phyloP scores from a whole-genome alignment of 2,797 vertebrate species.

The Epinephelus awoara region DNA sequence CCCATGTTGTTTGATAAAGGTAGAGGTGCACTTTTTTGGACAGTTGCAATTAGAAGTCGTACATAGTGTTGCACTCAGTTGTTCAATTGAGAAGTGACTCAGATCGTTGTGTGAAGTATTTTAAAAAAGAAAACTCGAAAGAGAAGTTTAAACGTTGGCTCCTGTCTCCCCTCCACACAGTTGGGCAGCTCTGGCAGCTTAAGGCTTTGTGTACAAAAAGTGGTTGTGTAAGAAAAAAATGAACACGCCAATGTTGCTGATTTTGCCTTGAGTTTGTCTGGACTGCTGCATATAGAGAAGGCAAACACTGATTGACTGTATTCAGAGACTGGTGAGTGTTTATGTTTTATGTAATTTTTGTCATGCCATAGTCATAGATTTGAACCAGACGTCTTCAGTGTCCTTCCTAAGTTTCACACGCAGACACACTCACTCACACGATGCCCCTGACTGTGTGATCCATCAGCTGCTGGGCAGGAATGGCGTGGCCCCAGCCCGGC shows the following conservation, averaged over 20 bases:
- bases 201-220: background rate
- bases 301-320: constrained; percentile 14
- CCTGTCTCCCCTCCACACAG: background rate
- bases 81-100: background rate
- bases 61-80: background rate
- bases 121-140: background rate
- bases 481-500: constrained; percentile 56
- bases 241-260: background rate
- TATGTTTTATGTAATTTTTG: constrained; percentile 11
- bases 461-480: constrained; percentile 64
- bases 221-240: background rate
- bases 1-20: background rate
- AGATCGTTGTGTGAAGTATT: background rate
- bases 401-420: constrained; percentile 26
- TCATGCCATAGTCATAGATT: constrained; percentile 9
- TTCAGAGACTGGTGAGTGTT: background rate
- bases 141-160: background rate
- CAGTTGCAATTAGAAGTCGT: background rate
- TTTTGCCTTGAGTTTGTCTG: background rate
- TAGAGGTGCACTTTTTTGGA: background rate
- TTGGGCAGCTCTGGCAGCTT: background rate
- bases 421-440: constrained; percentile 25
- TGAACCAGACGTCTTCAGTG: constrained; percentile 13
- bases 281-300: background rate
- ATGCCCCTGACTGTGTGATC: constrained; percentile 55